Percentiles rank a stretch among this genome's conserved stretches.
Conservation (phyloP, 1,140 invertebrate genomes). For the Sinella curviseta region DNA sequence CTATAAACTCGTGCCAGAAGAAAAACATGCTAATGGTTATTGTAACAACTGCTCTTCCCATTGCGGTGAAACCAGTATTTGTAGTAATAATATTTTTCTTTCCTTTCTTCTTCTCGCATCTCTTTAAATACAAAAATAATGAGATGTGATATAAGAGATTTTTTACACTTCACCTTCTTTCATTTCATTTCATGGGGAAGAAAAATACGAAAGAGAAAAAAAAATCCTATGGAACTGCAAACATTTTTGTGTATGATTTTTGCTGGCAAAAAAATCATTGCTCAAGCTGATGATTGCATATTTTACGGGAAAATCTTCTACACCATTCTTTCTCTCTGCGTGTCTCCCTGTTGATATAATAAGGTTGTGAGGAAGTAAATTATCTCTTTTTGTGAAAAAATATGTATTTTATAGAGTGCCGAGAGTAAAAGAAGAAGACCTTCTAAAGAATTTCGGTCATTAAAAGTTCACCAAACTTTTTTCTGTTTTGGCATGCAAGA, state of each 20-base stretch:
- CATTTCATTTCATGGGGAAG: neutral
- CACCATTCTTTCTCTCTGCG: too few species aligned
- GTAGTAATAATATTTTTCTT: constrained; percentile 1
- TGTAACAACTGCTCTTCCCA: constrained; percentile 7
- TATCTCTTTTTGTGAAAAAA: too few species aligned
- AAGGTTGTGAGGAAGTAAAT: too few species aligned
- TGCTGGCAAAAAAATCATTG: constrained; percentile 15
- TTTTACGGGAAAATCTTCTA: too few species aligned
- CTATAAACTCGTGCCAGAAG: constrained; percentile 8
- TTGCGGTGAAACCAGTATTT: constrained; percentile 6
- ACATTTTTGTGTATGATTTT: too few species aligned
- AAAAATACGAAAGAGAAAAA: neutral
- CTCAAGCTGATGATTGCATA: too few species aligned
- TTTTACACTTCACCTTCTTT: constrained; percentile 3
- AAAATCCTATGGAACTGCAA: neutral
- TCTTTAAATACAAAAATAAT: neutral
- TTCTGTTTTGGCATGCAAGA: too few species aligned
- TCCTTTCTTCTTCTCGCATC: neutral
- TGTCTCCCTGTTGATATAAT: too few species aligned
- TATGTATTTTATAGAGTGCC: neutral
- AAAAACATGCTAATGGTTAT: constrained; percentile 13
- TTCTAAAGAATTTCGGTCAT: constrained; percentile 15
- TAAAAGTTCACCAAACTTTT: constrained; percentile 11
- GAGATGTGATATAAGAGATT: constrained; percentile 2
- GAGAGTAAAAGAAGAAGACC: too few species aligned